Conservation (phyloP, 2,888 invertebrate genomes). For the Mythimna albipuncta region DNA sequence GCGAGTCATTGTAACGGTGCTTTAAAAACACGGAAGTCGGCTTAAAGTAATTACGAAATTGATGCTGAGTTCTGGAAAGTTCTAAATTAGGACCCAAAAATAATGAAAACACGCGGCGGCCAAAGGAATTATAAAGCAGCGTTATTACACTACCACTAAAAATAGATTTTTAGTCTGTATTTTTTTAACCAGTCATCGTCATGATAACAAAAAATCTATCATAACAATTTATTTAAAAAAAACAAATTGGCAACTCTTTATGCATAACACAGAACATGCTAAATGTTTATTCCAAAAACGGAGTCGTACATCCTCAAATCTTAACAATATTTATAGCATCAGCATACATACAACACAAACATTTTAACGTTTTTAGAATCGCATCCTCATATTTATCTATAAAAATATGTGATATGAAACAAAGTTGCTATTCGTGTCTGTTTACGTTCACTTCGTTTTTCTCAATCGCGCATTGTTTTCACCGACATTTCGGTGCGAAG, state of each 20-base stretch:
- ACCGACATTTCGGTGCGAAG: not conserved
- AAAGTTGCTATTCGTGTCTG: slow-evolving; percentile 20
- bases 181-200: not conserved
- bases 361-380: slow-evolving; percentile 32
- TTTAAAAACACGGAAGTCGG: slow-evolving; percentile 59
- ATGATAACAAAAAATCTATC: not conserved
- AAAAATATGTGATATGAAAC: slow-evolving; percentile 5
- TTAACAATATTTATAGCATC: slow-evolving; percentile 27
- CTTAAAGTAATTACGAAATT: slow-evolving; percentile 52
- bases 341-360: slow-evolving; percentile 27
- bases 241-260: not conserved
- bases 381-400: slow-evolving; percentile 21
- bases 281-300: slow-evolving; percentile 29
- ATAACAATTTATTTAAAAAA: not conserved
- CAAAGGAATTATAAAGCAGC: not conserved
- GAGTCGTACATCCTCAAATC: slow-evolving; percentile 14
- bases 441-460: slow-evolving; percentile 13
- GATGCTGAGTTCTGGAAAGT: slow-evolving; percentile 53
- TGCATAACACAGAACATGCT: slow-evolving; percentile 10
- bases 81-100: slow-evolving; percentile 3
- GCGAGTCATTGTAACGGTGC: slow-evolving; percentile 67
- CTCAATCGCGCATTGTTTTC: not conserved
- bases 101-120: not conserved
- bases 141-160: not conserved
- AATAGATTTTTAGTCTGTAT: not conserved